Evolutionary conservation across 2,113 vertebrate species (phyloP), one percentile per base, ranked within the genome.

Genomic region (Brachionichthys hirsutus): DNA sequence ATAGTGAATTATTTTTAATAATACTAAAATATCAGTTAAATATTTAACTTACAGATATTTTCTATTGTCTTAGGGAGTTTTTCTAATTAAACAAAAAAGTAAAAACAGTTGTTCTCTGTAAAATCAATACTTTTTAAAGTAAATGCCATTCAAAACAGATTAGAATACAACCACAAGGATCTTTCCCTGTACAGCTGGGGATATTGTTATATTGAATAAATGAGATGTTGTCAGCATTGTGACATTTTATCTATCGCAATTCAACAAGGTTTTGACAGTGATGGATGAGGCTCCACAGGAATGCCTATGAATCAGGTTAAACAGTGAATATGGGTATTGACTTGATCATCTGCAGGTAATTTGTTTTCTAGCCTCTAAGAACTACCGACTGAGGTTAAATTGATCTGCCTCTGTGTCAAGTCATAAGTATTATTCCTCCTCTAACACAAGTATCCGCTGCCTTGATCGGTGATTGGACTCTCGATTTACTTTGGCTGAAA

Each of bases 221-320:
- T 52, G 24, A 70, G 62, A 57, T 38, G 67, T 68, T 70, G 51
- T 57, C 54, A 44, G 71, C 24, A 57, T 41, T 52, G 30, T 69
- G 77, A 49, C 66, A 77, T 73, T 65, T 77, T 73, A 70, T 80
- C 44, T 20, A 75, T 73, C 77, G 60, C 44, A 67, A 68, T 65
- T 47, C 57, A 72, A 66, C 62, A 69, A 24, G 48, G 40, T 55
- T 67, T 62, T 81, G 79, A 69, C 77, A 72, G 67, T 81, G 79
- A 85, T 80, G 66, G 75, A 87, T 69, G 72, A 71, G 58, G 68
- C 55, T 73, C 67, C 42, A 40, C 9, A 55, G 55, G 49, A 24
- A 63, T 64, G 50, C 7, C 51, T 19, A 67, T 77, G 57, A 77
- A 85, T 87, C 75, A 73, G 64, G 77, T 77, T 72, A 73, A 77